Percentiles rank a stretch among this genome's conserved stretches.
Conservation (phyloP, 2,888 invertebrate species). For the Scaptomyza reducta region DNA sequence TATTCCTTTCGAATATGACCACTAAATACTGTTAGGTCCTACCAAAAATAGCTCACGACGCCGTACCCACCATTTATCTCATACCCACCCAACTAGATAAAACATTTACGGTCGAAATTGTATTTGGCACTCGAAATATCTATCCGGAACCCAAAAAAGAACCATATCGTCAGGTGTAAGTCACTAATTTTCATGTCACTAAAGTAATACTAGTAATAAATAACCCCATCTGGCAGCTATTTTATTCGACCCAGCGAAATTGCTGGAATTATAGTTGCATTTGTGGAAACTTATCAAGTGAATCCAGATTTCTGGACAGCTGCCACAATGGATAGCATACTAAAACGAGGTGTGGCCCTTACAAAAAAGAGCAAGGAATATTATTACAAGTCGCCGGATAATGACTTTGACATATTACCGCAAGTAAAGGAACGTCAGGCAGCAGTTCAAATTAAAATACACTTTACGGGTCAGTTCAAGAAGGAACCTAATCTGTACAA, state of each 20-base stretch:
- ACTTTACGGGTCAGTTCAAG: constrained; percentile 70
- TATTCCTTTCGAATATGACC: neutral
- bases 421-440: constrained; percentile 76
- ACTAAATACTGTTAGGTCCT: constrained; percentile 37
- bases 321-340: constrained; percentile 74
- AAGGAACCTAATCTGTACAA: constrained; percentile 80
- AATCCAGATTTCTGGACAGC: constrained; percentile 81
- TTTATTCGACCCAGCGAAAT: constrained; percentile 75
- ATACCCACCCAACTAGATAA: constrained; percentile 81
- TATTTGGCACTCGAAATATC: constrained; percentile 73
- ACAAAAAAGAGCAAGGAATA: constrained; percentile 55
- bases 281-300: constrained; percentile 76
- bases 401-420: constrained; percentile 79
- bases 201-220: neutral
- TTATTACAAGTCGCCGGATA: constrained; percentile 66
- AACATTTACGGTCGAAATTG: constrained; percentile 77
- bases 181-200: neutral
- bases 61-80: constrained; percentile 64
- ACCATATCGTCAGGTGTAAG: constrained; percentile 46
- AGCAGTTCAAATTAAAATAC: constrained; percentile 68
- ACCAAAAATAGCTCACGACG: constrained; percentile 56
- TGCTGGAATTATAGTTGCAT: constrained; percentile 79
- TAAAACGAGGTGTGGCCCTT: constrained; percentile 69
- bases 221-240: constrained; percentile 32
- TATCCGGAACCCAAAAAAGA: constrained; percentile 54